These are phyloP conservation scores for Solenodon paradoxus DNA, from an alignment of 2,113 vertebrate species.

Conservation along the genomic window DNA sequence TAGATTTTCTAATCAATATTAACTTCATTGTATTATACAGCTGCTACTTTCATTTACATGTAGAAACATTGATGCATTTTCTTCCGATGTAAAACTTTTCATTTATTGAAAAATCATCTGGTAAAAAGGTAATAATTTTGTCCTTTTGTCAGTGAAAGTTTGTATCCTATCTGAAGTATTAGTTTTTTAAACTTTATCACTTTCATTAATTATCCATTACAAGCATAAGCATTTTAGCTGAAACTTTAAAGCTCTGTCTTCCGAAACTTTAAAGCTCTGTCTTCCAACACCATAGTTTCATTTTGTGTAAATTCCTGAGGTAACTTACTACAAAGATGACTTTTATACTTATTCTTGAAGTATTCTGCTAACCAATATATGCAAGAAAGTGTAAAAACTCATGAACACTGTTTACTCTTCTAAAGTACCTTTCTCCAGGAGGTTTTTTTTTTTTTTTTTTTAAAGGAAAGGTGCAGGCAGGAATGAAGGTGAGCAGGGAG, in stretches of 20 bases:
- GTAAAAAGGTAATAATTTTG: not conserved
- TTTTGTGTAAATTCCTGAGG: not conserved
- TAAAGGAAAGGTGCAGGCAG: too few relatives aligned
- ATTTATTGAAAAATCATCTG: slow-evolving; percentile 12
- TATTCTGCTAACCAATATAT: not conserved
- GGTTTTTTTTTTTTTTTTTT: too few relatives aligned
- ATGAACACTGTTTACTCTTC: not conserved
- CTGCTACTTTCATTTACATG: slow-evolving; percentile 14
- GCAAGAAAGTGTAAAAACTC: not conserved
- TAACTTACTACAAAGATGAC: not conserved
- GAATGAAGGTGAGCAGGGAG: too few relatives aligned
- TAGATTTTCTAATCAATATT: slow-evolving; percentile 68
- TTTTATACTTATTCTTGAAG: slow-evolving; percentile 1
- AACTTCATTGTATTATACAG: slow-evolving; percentile 21
- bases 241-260: not conserved
- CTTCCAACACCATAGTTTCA: not conserved
- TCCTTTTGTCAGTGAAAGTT: not conserved
- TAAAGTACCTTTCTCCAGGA: not conserved
- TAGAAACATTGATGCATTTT: not conserved
- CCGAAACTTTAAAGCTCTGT: not conserved
- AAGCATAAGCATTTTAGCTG: slow-evolving; percentile 2
- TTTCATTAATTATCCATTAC: not conserved
- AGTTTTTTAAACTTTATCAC: not conserved
- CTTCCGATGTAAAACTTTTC: slow-evolving; percentile 11
- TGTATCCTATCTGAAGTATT: not conserved